Percentiles rank a stretch among this genome's conserved stretches.
These are phyloP conservation scores for Rutpela maculata DNA, from an alignment of 2,888 invertebrate genomes.

Conservation along the genomic window DNA sequence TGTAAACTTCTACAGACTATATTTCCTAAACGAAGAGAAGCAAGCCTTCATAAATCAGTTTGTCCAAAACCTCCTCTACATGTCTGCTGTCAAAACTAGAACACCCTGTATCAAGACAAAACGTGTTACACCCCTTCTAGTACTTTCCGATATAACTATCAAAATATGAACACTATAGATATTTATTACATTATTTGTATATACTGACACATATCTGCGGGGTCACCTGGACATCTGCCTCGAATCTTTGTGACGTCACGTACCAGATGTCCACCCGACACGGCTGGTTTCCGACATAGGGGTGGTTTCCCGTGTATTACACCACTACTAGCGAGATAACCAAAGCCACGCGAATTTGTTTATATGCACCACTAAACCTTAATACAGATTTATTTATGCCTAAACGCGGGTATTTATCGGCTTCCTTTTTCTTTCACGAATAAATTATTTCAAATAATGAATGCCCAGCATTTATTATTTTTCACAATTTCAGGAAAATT, in stretches of 20 bases:
- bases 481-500: too few relatives aligned
- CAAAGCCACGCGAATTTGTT: constrained; percentile 60
- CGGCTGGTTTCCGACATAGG: constrained; percentile 53
- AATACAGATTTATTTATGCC: constrained; percentile 39
- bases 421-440: neutral
- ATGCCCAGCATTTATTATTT: too few relatives aligned
- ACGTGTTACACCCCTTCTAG: neutral
- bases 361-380: constrained; percentile 50
- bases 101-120: neutral
- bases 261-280: constrained; percentile 57
- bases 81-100: too few relatives aligned
- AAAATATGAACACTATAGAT: neutral
- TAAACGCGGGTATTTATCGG: neutral
- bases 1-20: too few relatives aligned
- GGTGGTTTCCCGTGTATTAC: constrained; percentile 46
- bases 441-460: too few relatives aligned
- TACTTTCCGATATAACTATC: neutral
- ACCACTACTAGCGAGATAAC: constrained; percentile 36
- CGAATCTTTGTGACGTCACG: constrained; percentile 53
- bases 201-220: constrained; percentile 24
- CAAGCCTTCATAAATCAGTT: too few relatives aligned
- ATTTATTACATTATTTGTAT: neutral
- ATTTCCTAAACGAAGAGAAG: too few relatives aligned
- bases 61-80: too few relatives aligned
- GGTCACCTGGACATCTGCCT: constrained; percentile 58